These are phyloP conservation scores for Leptoclinus maculatus DNA, from an alignment of 2,797 vertebrate species.

Conservation along the genomic window DNA sequence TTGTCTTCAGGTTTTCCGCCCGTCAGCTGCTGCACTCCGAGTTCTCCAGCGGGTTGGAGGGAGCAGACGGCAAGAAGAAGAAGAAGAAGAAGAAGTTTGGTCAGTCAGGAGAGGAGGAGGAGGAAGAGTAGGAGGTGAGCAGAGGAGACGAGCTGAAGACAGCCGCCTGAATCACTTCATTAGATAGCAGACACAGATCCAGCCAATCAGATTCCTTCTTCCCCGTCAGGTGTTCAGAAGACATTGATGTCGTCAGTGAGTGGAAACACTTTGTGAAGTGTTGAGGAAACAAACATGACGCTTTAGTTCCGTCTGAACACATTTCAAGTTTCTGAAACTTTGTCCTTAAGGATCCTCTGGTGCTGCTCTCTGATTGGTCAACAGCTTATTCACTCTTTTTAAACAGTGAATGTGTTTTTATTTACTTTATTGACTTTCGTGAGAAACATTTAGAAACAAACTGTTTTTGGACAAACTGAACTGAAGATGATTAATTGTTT, in stretches of 20 bases:
- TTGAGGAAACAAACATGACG: too few species aligned
- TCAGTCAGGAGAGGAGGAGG: constrained; percentile 26
- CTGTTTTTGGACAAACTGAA: background rate
- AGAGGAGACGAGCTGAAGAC: too few species aligned
- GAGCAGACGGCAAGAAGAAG: constrained; percentile 65
- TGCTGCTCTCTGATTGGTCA: background rate
- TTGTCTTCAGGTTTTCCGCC: constrained; percentile 56
- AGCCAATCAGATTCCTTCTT: background rate
- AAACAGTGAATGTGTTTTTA: too few species aligned
- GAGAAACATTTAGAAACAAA: background rate
- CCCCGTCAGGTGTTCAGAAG: too few species aligned
- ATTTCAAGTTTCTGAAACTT: too few species aligned
- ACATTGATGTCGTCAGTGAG: too few species aligned
- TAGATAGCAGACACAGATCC: too few species aligned
- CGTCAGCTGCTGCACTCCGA: constrained; percentile 84
- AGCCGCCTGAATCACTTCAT: too few species aligned
- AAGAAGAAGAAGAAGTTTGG: constrained; percentile 55
- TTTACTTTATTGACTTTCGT: background rate
- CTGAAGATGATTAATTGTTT: too few species aligned
- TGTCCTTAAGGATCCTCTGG: background rate
- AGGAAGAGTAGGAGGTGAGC: background rate
- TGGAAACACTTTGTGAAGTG: too few species aligned
- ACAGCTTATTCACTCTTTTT: background rate
- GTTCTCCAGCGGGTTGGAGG: constrained; percentile 87
- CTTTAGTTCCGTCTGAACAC: too few species aligned